Evolutionary conservation across 2,797 vertebrate genomes (phyloP).

Genomic region (Thunnus albacares): DNA sequence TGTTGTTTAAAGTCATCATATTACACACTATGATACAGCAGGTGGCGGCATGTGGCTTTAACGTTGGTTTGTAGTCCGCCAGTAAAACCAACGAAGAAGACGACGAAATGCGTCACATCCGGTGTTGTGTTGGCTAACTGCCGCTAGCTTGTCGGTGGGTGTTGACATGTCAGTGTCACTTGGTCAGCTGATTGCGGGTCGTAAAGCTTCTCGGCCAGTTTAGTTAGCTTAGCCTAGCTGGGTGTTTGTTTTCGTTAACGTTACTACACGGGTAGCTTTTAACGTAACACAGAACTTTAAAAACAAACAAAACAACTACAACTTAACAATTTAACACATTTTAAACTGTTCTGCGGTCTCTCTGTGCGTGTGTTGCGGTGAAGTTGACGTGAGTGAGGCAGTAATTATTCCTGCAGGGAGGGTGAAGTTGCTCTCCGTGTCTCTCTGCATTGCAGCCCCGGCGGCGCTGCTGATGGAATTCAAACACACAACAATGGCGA

Average conservation of each 20-base stretch:
- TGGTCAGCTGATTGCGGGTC: conserved; percentile 83
- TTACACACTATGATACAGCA: too few species aligned
- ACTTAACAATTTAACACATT: neutral
- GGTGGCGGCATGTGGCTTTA: too few species aligned
- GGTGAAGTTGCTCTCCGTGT: conserved; percentile 81
- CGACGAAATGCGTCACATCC: conserved; percentile 15
- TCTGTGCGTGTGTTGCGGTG: neutral
- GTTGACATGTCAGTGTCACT: conserved; percentile 75
- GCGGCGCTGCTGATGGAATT: conserved; percentile 88
- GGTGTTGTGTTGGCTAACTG: neutral
- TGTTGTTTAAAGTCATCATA: too few species aligned
- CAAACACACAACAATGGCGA: conserved; percentile 94
- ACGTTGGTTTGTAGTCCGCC: too few species aligned
- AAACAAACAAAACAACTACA: too few species aligned
- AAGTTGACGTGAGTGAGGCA: conserved; percentile 14
- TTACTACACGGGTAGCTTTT: conserved; percentile 15
- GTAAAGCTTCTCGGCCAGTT: conserved; percentile 58
- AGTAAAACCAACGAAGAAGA: too few species aligned
- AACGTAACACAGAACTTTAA: neutral
- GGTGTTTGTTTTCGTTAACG: conserved; percentile 70
- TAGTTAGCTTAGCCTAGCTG: conserved; percentile 76
- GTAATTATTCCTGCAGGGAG: conserved; percentile 44
- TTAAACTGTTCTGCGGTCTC: neutral
- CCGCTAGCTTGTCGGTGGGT: conserved; percentile 49
- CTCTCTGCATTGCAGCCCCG: conserved; percentile 85